A percentile compares a stretch with the other conserved stretches of the same genome.
phyloP scores from a whole-genome alignment of 2,113 vertebrate species.

The Ovibos moschatus region DNA sequence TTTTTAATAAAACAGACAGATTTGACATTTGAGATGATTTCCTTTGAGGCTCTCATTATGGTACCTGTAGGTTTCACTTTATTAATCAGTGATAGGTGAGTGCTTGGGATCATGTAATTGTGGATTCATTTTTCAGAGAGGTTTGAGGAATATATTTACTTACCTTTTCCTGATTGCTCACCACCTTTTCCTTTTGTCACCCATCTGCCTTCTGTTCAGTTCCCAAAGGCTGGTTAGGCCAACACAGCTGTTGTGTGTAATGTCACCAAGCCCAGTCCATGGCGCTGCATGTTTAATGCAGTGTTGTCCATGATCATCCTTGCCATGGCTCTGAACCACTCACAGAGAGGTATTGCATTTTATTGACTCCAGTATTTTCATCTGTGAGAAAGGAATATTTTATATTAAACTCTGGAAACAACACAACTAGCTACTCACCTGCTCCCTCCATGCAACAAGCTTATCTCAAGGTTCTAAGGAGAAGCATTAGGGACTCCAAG shows the following conservation, averaged over 20 bases:
- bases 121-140: not conserved
- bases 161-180: not conserved
- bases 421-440: not conserved
- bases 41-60: not conserved
- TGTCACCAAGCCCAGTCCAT: not conserved
- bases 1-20: not conserved
- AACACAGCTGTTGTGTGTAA: not conserved
- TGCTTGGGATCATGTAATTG: not conserved
- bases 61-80: not conserved
- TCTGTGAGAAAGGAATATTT: not conserved
- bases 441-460: not conserved
- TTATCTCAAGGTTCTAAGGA: not conserved
- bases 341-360: not conserved
- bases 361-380: not conserved
- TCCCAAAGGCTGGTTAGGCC: not conserved
- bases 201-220: not conserved
- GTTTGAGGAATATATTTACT: not conserved
- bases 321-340: not conserved
- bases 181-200: not conserved
- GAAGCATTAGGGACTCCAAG: not conserved
- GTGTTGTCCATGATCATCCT: not conserved
- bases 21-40: not conserved
- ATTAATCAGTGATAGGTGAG: not conserved
- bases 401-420: not conserved
- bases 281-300: not conserved